phyloP scores from a whole-genome alignment of 2,888 invertebrate genomes.

The Argyra leucocephala region DNA sequence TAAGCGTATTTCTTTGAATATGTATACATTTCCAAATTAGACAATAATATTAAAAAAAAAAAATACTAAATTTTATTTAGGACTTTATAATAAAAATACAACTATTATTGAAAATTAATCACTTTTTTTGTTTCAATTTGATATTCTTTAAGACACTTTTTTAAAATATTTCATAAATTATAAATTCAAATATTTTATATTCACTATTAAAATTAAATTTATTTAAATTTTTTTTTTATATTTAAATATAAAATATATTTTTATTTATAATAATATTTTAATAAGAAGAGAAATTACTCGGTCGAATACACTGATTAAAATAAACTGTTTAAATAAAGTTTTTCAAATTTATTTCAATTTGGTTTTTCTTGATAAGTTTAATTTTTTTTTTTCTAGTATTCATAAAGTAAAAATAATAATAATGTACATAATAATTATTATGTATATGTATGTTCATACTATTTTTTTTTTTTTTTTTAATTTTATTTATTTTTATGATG shows the following conservation, averaged over 20 bases:
- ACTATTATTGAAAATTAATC: neutral
- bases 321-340: neutral
- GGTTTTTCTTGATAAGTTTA: neutral
- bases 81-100: no score
- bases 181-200: no score
- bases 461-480: no score
- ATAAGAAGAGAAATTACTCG: neutral
- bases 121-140: neutral
- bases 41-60: neutral
- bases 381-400: neutral
- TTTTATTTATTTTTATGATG: no score
- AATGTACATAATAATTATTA: neutral
- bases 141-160: no score
- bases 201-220: no score
- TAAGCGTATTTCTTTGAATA: neutral
- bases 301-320: neutral
- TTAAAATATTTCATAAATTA: no score
- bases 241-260: no score
- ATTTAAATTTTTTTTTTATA: no score
- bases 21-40: neutral
- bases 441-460: no score
- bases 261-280: no score
- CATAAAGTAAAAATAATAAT: neutral
- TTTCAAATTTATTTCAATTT: neutral
- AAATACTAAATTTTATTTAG: neutral